Evolutionary conservation across 2,888 invertebrate species (phyloP).

Genomic region (Bembecia ichneumoniformis): DNA sequence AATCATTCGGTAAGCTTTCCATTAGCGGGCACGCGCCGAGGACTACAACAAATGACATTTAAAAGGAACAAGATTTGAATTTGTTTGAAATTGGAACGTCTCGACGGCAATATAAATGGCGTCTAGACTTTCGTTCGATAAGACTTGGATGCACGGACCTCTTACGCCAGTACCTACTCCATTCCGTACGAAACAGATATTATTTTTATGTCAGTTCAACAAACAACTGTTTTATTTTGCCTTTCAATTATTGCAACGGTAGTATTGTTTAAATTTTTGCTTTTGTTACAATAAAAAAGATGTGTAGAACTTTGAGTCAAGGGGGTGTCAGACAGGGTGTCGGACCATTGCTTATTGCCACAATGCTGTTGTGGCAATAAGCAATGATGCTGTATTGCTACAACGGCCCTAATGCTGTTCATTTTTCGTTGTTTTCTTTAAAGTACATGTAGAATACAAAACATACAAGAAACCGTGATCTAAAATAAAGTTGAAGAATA

Average conservation of each 20-base stretch:
- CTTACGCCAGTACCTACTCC: background rate
- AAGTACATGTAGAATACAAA: no score
- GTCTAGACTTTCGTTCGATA: constrained; percentile 56
- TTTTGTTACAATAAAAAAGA: background rate
- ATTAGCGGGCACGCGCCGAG: constrained; percentile 67
- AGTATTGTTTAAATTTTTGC: background rate
- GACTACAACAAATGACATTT: constrained; percentile 63
- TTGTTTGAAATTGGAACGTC: constrained; percentile 56
- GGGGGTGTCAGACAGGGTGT: no score
- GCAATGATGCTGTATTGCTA: no score
- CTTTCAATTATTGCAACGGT: background rate
- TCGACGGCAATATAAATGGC: constrained; percentile 50
- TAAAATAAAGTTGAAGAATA: no score
- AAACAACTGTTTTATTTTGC: background rate
- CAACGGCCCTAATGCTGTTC: no score
- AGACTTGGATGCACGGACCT: constrained; percentile 11
- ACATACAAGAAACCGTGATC: no score
- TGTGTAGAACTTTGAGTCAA: no score
- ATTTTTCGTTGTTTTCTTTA: no score
- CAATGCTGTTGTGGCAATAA: no score
- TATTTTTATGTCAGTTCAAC: background rate
- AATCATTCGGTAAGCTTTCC: constrained; percentile 40
- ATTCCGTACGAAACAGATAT: background rate
- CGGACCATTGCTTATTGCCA: no score
- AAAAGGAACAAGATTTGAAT: constrained; percentile 58